A percentile compares a stretch with the other conserved stretches of the same genome.
phyloP scores from a whole-genome alignment of 2,888 invertebrate genomes.

The Argyresthia goedartella region DNA sequence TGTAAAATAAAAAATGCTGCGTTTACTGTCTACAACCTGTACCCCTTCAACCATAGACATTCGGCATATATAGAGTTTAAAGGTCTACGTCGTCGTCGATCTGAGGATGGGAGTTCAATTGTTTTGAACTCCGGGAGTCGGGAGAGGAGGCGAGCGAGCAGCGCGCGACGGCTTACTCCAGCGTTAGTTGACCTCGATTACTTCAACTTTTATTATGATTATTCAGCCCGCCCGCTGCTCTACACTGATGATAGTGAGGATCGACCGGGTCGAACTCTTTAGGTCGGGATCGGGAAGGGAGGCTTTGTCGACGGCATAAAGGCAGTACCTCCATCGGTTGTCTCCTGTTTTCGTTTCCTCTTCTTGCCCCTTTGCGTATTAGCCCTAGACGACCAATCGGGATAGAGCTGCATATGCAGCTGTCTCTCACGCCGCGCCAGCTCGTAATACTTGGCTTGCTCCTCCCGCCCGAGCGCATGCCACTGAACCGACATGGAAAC shows the following conservation, averaged over 20 bases:
- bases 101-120: slow-evolving; percentile 40
- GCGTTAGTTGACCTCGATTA: slow-evolving; percentile 58
- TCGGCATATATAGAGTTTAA: slow-evolving; percentile 36
- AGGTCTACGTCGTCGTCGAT: slow-evolving; percentile 39
- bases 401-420: slow-evolving; percentile 99
- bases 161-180: slow-evolving; percentile 47
- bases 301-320: slow-evolving; percentile 23
- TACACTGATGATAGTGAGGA: not conserved
- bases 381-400: slow-evolving; percentile 99
- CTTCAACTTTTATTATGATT: slow-evolving; percentile 32
- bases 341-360: slow-evolving; percentile 99
- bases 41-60: slow-evolving; percentile 63
- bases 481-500: slow-evolving; percentile 82
- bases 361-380: slow-evolving; percentile 99
- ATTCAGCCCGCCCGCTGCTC: not conserved
- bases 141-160: slow-evolving; percentile 33
- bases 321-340: slow-evolving; percentile 95
- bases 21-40: slow-evolving; percentile 63
- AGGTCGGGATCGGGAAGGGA: slow-evolving; percentile 12
- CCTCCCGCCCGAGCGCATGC: slow-evolving; percentile 99
- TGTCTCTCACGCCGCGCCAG: slow-evolving; percentile 98
- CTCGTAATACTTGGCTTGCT: slow-evolving; percentile 99
- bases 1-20: slow-evolving; percentile 44
- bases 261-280: not conserved
- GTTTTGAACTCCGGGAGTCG: slow-evolving; percentile 45